These are phyloP conservation scores for Drosophila fulvimacula DNA, from an alignment of 2,888 invertebrate genomes.

Conservation along the genomic window DNA sequence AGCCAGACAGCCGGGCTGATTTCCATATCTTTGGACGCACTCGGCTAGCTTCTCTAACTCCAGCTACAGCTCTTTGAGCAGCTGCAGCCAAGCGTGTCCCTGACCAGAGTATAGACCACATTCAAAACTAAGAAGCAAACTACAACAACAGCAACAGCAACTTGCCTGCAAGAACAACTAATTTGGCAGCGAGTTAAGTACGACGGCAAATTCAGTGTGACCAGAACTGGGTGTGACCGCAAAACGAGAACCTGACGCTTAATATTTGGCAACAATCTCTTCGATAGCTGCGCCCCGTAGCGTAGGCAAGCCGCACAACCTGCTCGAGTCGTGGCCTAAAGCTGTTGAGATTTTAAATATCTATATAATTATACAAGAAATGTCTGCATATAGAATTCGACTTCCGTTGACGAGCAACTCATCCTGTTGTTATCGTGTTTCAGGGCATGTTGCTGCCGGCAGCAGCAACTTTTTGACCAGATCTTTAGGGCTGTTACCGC, in stretches of 20 bases:
- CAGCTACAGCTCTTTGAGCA: conserved; percentile 9
- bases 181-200: conserved; percentile 24
- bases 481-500: conserved; percentile 64
- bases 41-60: conserved; percentile 37
- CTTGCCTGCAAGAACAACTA: conserved; percentile 16
- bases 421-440: conserved; percentile 67
- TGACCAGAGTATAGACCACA: conserved; percentile 26
- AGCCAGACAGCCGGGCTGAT: conserved; percentile 38
- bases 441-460: conserved; percentile 25
- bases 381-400: conserved; percentile 44
- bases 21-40: conserved; percentile 72
- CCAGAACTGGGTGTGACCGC: conserved; percentile 32
- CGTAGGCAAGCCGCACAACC: conserved; percentile 12
- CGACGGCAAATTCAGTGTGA: conserved; percentile 4
- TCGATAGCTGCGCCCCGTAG: neutral
- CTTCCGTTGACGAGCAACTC: conserved; percentile 63
- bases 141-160: neutral
- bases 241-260: conserved; percentile 42
- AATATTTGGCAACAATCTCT: conserved; percentile 50
- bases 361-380: conserved; percentile 38
- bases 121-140: conserved; percentile 5
- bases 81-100: conserved; percentile 51
- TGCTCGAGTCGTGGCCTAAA: conserved; percentile 34
- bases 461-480: conserved; percentile 34
- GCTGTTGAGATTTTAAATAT: conserved; percentile 11